A percentile compares a stretch with the other conserved stretches of the same genome.
These are phyloP conservation scores for Chloromyia formosa DNA, from an alignment of 2,888 invertebrate species.

Conservation along the genomic window DNA sequence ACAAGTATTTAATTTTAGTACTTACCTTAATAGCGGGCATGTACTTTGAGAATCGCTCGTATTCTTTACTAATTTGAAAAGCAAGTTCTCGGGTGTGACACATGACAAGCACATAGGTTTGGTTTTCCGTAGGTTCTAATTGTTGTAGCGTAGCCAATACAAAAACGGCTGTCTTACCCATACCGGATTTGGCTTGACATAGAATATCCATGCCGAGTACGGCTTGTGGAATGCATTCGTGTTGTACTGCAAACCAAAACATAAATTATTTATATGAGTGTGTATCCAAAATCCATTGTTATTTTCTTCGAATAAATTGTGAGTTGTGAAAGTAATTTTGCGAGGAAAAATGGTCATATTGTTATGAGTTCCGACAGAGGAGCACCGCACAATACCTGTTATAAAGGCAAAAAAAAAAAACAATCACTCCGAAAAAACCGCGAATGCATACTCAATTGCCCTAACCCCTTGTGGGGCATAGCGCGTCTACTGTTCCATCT, in stretches of 20 bases:
- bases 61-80: constrained; percentile 99
- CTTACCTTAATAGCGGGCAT: constrained; percentile 93
- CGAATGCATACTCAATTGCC: no score
- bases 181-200: constrained; percentile 99
- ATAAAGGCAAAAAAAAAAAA: no score
- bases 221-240: constrained; percentile 99
- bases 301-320: background rate
- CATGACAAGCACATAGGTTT: constrained; percentile 97
- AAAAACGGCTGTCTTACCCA: constrained; percentile 99
- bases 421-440: no score
- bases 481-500: no score
- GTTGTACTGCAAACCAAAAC: constrained; percentile 80
- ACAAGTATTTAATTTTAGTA: no score
- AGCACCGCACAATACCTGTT: no score
- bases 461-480: no score
- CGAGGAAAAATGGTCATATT: no score
- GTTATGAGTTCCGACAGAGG: no score
- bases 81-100: constrained; percentile 99
- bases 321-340: constrained; percentile 19
- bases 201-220: constrained; percentile 99
- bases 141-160: constrained; percentile 98
- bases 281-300: background rate
- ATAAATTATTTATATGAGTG: background rate
- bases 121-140: constrained; percentile 93
- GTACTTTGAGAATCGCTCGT: constrained; percentile 98